phyloP scores from a whole-genome alignment of 2,888 invertebrate genomes.

The Acronicta leporina region DNA sequence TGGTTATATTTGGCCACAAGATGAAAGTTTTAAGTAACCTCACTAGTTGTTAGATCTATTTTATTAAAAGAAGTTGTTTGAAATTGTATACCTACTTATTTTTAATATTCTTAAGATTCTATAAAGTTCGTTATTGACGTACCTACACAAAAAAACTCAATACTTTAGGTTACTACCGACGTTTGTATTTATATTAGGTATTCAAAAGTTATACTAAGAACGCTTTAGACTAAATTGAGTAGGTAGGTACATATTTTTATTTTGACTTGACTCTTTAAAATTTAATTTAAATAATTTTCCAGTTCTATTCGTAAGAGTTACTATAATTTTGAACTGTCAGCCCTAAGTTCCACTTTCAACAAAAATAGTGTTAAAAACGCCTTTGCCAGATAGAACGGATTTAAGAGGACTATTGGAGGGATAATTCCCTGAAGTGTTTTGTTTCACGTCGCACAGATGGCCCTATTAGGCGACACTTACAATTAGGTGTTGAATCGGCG shows the following conservation, averaged over 20 bases:
- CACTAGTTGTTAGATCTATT: neutral
- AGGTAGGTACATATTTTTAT: too few relatives aligned
- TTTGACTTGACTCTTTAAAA: too few relatives aligned
- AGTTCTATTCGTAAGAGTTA: too few relatives aligned
- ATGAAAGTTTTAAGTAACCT: neutral
- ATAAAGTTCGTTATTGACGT: too few relatives aligned
- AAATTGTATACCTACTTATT: neutral
- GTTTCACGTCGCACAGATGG: slow-evolving; percentile 37
- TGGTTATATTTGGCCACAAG: neutral
- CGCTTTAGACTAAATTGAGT: too few relatives aligned
- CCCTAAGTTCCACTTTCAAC: slow-evolving; percentile 26
- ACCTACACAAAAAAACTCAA: too few relatives aligned
- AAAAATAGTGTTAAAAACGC: slow-evolving; percentile 33
- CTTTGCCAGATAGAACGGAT: slow-evolving; percentile 24
- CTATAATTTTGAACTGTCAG: neutral
- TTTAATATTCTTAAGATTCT: neutral
- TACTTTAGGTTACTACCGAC: too few relatives aligned
- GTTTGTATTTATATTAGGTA: too few relatives aligned
- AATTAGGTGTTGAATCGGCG: slow-evolving; percentile 15
- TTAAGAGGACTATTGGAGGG: slow-evolving; percentile 14
- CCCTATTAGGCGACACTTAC: slow-evolving; percentile 26
- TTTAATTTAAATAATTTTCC: too few relatives aligned
- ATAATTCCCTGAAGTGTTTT: slow-evolving; percentile 47
- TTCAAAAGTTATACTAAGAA: too few relatives aligned
- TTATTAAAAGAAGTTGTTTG: neutral